phyloP scores from a whole-genome alignment of 2,888 invertebrate genomes.

The Orchesella flavescens region DNA sequence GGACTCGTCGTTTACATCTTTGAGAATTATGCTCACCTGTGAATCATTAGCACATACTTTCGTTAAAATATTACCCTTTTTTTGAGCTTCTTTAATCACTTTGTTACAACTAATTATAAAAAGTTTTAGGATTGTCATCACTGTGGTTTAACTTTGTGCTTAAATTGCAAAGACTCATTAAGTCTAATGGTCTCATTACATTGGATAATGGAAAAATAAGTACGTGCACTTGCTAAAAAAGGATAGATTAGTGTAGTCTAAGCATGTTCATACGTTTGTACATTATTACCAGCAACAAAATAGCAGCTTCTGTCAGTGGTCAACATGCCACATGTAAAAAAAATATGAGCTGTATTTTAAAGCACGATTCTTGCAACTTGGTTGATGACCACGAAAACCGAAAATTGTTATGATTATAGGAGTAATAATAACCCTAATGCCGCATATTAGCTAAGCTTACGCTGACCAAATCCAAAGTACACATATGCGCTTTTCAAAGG shows the following conservation, averaged over 20 bases:
- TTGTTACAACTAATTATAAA: constrained; percentile 53
- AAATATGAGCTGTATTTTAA: too few relatives aligned
- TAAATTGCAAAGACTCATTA: neutral
- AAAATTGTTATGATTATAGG: neutral
- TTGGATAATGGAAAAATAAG: constrained; percentile 5
- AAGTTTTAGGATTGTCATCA: constrained; percentile 27
- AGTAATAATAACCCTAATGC: neutral
- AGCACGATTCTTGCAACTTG: too few relatives aligned
- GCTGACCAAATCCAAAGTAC: neutral
- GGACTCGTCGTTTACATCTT: constrained; percentile 93
- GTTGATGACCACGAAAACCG: too few relatives aligned
- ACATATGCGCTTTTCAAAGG: neutral
- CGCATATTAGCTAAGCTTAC: neutral
- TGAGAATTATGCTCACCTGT: constrained; percentile 88
- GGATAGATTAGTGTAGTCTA: neutral
- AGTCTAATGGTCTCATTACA: too few relatives aligned
- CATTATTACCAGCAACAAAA: neutral
- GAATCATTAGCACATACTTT: constrained; percentile 9
- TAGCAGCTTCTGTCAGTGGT: too few relatives aligned
- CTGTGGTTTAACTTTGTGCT: neutral
- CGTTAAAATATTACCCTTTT: constrained; percentile 12
- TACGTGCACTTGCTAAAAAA: neutral
- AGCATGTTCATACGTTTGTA: neutral
- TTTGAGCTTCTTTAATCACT: constrained; percentile 31
- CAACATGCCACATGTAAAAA: too few relatives aligned